Evolutionary conservation across 2,113 vertebrate genomes (phyloP), one percentile per base, ranked within the genome.

Genomic region (Galeopterus variegatus): DNA sequence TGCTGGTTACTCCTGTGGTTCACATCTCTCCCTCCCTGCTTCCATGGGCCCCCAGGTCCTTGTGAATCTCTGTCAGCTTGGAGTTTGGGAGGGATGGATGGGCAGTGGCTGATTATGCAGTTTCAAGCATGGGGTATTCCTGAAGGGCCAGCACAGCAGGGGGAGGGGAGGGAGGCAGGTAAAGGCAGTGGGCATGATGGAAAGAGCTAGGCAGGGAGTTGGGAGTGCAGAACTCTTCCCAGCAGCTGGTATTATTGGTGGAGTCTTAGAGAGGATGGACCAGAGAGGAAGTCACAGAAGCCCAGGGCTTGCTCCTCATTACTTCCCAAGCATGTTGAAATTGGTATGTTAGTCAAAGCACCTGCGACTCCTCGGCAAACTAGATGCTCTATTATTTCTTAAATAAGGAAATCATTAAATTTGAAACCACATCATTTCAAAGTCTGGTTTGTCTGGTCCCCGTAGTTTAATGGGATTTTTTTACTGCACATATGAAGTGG

Each of bases 401-500:
- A 96, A 97, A 91, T 95, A 95, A 97, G 76, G 54, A 88, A 96
- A 97, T 95, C 79, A 76, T 96, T 97, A 90, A 79, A 95, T 94
- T 90, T 85, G 83, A 96, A 95, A 97, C 93, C 76, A 95, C 80
- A 96, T 96, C 36, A 92, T 98, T 96, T 96, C 24, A 91, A 96
- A 97, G 45, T 92, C 83, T 97, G 75, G 73, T 54, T 96, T 93
- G 67, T 86, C 79, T 96, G 90, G 77, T 54, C 60, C 79, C 67
- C 52, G n/a, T 65, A 88, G 73, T 94, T 95, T 95, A 96, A 95
- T 94, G 93, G 93, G 65, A 94, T 88, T 96, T 79, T 85, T 96
- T 97, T 92, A 93, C 95, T 94, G 92, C 86, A 94, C 83, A 73
- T 72, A 89, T 94, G 86, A 93, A 97, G 89, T 95, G 73, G 77